A percentile compares a stretch with the other conserved stretches of the same genome.
phyloP scores from a whole-genome alignment of 2,888 invertebrate genomes.

The Cheilosia urbana region DNA sequence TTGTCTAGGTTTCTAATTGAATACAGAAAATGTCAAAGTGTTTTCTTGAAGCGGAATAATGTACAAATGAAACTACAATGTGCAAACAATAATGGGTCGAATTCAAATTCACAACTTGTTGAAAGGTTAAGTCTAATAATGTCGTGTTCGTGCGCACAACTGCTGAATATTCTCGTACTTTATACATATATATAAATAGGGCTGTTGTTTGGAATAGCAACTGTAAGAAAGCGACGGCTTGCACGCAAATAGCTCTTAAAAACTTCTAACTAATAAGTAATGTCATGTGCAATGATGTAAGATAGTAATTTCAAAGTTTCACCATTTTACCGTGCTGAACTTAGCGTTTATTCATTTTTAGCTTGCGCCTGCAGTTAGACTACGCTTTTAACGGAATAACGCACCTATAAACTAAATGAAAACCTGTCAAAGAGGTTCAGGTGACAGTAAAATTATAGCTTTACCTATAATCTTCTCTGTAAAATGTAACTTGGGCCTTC shows the following conservation, averaged over 20 bases:
- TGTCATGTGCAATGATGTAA: conserved; percentile 1
- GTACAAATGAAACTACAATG: not conserved
- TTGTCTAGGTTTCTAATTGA: conserved; percentile 40
- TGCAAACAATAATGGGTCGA: conserved; percentile 8
- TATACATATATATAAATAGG: not conserved
- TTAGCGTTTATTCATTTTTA: conserved; percentile 2
- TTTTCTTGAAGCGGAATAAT: not conserved
- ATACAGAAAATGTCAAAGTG: conserved; percentile 15
- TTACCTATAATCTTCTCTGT: too few species aligned
- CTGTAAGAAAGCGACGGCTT: conserved; percentile 21
- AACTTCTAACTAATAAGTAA: not conserved
- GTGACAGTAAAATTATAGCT: too few species aligned
- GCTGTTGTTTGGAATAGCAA: conserved; percentile 14
- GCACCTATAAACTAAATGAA: too few species aligned
- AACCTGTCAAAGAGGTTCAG: too few species aligned
- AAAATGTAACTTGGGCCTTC: too few species aligned
- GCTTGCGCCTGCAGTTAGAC: too few species aligned
- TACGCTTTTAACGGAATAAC: too few species aligned
- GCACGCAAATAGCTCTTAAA: conserved; percentile 44
- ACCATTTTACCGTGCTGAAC: conserved; percentile 6
- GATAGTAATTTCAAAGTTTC: not conserved
- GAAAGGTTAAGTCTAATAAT: conserved; percentile 39
- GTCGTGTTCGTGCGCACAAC: conserved; percentile 29
- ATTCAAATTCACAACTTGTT: conserved; percentile 39
- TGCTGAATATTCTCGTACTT: not conserved